Conservation (phyloP, 2,113 vertebrate species). For the Bubo scandiacus region DNA sequence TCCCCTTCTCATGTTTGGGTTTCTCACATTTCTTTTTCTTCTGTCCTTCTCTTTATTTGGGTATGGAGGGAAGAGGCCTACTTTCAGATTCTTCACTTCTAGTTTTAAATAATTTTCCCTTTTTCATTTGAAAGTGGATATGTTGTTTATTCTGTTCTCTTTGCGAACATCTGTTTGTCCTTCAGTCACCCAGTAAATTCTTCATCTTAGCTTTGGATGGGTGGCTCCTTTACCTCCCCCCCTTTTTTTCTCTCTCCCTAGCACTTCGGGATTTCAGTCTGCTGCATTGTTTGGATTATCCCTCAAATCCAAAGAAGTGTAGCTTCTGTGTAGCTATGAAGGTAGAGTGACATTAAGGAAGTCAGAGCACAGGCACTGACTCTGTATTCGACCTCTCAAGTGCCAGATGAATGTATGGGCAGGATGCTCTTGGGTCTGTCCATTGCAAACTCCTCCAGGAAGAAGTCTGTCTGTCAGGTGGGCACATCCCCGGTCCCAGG, state of each 20-base stretch:
- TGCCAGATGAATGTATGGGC: background rate
- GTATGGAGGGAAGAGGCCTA: background rate
- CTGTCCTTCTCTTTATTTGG: background rate
- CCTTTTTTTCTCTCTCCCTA: background rate
- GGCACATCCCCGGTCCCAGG: accelerated
- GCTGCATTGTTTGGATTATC: background rate
- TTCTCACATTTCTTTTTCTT: background rate
- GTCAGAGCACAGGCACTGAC: background rate
- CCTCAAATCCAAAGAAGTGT: background rate
- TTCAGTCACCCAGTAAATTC: background rate
- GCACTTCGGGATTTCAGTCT: background rate
- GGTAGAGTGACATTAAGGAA: background rate
- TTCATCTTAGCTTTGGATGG: background rate
- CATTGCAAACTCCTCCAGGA: background rate
- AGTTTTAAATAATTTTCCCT: background rate
- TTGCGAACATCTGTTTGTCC: background rate
- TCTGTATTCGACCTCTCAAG: background rate
- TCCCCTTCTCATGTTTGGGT: background rate
- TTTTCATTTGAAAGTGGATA: background rate
- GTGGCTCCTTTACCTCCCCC: background rate
- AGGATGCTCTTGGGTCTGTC: background rate
- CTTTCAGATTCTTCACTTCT: background rate
- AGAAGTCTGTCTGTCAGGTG: background rate
- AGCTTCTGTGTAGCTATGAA: background rate
- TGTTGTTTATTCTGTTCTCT: background rate